Evolutionary conservation across 92 coral and sea anemone genomes (phyloP).

Genomic region (Palythoa caribaeorum): DNA sequence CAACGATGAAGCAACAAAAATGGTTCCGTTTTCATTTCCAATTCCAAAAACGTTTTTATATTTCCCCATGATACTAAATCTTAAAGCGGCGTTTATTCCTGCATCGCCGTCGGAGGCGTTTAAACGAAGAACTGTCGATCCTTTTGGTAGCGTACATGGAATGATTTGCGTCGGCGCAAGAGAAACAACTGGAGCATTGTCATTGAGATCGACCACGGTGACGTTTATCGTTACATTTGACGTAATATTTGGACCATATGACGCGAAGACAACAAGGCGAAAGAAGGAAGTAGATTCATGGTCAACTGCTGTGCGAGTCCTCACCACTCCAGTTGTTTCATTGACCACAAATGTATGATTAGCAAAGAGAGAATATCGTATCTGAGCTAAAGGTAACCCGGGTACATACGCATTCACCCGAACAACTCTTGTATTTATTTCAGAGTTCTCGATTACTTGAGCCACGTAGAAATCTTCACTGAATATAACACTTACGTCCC

Average conservation of each 20-base stretch:
- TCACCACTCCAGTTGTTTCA: slow-evolving; percentile 31
- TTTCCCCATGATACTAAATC: slow-evolving; percentile 9
- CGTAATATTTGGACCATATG: slow-evolving; percentile 64
- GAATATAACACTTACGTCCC: slow-evolving; percentile 58
- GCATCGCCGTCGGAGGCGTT: slow-evolving; percentile 61
- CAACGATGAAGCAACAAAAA: slow-evolving; percentile 46
- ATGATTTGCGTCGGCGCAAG: slow-evolving; percentile 32
- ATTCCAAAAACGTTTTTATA: slow-evolving; percentile 15
- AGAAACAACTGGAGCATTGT: slow-evolving; percentile 53
- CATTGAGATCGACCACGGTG: slow-evolving; percentile 61
- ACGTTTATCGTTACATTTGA: slow-evolving; percentile 59
- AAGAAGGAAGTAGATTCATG: slow-evolving; percentile 47
- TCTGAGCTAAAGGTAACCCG: slow-evolving; percentile 53
- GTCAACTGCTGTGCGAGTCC: slow-evolving; percentile 41
- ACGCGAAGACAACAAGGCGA: slow-evolving; percentile 46
- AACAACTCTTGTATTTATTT: slow-evolving; percentile 51
- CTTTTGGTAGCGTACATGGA: slow-evolving; percentile 54
- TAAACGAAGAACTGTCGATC: slow-evolving; percentile 41
- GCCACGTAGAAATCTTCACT: slow-evolving; percentile 34
- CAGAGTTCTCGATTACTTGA: slow-evolving; percentile 56
- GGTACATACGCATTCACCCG: slow-evolving; percentile 53
- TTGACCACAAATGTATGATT: slow-evolving; percentile 42
- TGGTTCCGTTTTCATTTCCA: slow-evolving; percentile 47
- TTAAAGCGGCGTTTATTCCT: slow-evolving; percentile 40
- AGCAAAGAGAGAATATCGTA: slow-evolving; percentile 37